Evolutionary conservation across 2,888 invertebrate species (phyloP).

Genomic region (Oeneis ivallda): DNA sequence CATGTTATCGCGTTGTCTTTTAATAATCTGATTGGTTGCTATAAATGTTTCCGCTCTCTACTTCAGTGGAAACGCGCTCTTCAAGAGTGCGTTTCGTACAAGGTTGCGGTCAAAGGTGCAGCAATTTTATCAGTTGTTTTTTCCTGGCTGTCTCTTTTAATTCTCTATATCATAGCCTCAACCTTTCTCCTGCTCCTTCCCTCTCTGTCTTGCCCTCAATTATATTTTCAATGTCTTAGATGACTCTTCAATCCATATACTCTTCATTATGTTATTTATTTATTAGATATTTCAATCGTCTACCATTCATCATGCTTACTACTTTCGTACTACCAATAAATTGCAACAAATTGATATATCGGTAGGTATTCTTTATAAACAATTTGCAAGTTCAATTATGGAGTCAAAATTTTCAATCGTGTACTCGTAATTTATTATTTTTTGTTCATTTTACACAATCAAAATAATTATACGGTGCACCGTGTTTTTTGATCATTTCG

Average conservation of each 20-base stretch:
- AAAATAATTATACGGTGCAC: slow-evolving; percentile 12
- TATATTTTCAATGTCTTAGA: background rate
- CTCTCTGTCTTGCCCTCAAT: background rate
- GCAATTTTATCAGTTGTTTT: background rate
- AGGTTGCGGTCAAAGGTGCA: too few species aligned
- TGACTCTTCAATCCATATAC: background rate
- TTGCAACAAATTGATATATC: background rate
- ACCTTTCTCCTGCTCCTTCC: background rate
- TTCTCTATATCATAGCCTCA: background rate
- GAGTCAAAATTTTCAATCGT: slow-evolving; percentile 15
- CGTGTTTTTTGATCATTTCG: slow-evolving; percentile 12
- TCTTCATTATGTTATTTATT: background rate
- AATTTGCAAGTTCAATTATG: slow-evolving; percentile 5
- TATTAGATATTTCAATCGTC: background rate
- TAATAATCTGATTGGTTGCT: too few species aligned
- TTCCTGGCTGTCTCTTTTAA: background rate
- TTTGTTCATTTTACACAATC: slow-evolving; percentile 17
- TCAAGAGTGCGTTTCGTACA: too few species aligned
- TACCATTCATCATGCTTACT: background rate
- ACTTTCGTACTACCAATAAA: background rate
- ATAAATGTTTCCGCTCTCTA: too few species aligned
- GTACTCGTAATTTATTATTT: background rate
- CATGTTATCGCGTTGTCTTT: too few species aligned
- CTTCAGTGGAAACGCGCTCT: too few species aligned
- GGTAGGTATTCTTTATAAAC: background rate